Conservation (phyloP, 2,113 vertebrate species). For the Clupea harengus region DNA sequence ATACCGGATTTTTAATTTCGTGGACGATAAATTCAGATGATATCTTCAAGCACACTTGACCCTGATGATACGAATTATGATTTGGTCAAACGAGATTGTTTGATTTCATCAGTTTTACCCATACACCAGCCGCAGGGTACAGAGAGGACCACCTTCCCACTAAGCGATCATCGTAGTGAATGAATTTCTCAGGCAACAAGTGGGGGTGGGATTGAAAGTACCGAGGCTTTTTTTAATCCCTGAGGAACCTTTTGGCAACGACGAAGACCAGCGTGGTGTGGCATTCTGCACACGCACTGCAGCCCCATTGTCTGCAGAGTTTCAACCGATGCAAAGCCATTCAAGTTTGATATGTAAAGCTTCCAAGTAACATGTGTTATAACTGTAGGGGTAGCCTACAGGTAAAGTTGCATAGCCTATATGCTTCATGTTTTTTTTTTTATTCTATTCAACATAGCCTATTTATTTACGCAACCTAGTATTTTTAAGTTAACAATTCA, state of each 20-base stretch:
- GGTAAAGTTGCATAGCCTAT: neutral
- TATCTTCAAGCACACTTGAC: conserved; percentile 49
- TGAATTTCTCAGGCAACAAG: conserved; percentile 58
- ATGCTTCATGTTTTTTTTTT: neutral
- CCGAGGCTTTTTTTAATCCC: conserved; percentile 49
- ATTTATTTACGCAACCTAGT: neutral
- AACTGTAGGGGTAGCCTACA: neutral
- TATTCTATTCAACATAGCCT: neutral
- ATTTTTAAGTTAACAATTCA: neutral
- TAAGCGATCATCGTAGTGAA: conserved; percentile 74
- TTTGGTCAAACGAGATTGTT: conserved; percentile 67
- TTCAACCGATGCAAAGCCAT: conserved; percentile 44
- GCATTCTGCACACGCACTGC: conserved; percentile 74
- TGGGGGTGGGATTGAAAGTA: conserved; percentile 69
- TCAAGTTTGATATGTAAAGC: neutral
- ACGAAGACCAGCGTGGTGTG: conserved; percentile 47
- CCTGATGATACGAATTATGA: conserved; percentile 37
- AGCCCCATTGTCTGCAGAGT: conserved; percentile 61
- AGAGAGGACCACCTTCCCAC: conserved; percentile 66
- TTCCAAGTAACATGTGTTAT: neutral
- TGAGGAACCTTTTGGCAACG: conserved; percentile 68
- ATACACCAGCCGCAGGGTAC: conserved; percentile 47
- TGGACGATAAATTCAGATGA: conserved; percentile 48
- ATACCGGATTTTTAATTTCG: conserved; percentile 62
- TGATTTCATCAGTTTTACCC: conserved; percentile 68